Evolutionary conservation across 1,140 invertebrate species (phyloP), one percentile per base, ranked within the genome.

Genomic region (Drosophila micromelanica): DNA sequence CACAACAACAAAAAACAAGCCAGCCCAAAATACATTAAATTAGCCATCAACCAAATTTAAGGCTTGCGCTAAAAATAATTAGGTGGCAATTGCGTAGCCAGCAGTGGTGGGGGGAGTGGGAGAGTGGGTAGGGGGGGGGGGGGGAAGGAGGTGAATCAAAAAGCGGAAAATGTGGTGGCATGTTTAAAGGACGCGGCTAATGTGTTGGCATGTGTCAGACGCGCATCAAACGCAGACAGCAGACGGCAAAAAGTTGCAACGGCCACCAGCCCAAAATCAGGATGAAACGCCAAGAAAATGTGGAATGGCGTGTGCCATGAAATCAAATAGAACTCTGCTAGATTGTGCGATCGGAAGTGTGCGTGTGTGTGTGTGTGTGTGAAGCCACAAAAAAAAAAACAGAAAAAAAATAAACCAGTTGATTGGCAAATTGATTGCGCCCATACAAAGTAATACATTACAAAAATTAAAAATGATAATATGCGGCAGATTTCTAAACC

Each of bases 131-230:
- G 40, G 2, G 17, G 17, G 17, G 17, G 17, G 17, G 17, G 17
- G 17, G 17, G 17, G 12, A 38, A 5, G 67, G 67, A 54, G 73
- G 73, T 45, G 62, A 73, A 55, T 42, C 70, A 13, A 61, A 45
- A 55, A 46, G 40, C 76, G 72, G 67, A 80, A 79, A 84, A 84
- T 84, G 80, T 79, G 80, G 84, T 84, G 80, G 80, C 80, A 79
- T 84, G 80, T 84, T n/a, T n/a, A n/a, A n/a, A 13, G 65, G 51
- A 55, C 52, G 40, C 76, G 72, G 67, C 80, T 85, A 84, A 84
- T 84, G 80, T 79, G 80, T 84, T 84, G 80, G 80, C 80, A 79
- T 84, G 80, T 84, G 80, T 84, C 80, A 84, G 80, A 84, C 80
- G 49, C 76, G 67, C 80, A 76, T 84, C 80, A 84, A 82, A 82